Conservation (phyloP, 2,888 invertebrate genomes). For the Drosophila mayaguana region DNA sequence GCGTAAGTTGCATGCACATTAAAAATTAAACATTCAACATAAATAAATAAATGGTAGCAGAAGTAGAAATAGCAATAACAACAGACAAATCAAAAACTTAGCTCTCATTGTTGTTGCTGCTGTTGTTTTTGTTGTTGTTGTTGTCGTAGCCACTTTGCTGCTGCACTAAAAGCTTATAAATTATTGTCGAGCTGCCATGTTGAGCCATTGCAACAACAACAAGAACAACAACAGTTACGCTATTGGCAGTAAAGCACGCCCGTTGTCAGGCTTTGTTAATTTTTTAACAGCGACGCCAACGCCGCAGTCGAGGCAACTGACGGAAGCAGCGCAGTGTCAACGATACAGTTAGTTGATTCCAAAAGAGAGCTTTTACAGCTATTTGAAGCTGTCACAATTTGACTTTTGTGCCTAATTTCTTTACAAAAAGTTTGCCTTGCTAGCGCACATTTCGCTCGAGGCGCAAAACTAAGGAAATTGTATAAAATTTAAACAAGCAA, state of each 20-base stretch:
- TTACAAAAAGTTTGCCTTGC: constrained; percentile 7
- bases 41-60: constrained; percentile 72
- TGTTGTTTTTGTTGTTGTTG: constrained; percentile 26
- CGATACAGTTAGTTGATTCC: constrained; percentile 51
- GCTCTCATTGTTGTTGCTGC: constrained; percentile 5
- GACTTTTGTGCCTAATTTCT: constrained; percentile 36
- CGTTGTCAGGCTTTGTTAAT: constrained; percentile 67
- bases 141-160: constrained; percentile 52
- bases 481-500: constrained; percentile 8
- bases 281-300: constrained; percentile 59
- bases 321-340: constrained; percentile 20
- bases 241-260: constrained; percentile 36
- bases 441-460: not conserved
- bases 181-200: constrained; percentile 65
- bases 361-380: constrained; percentile 16
- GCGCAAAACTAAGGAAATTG: constrained; percentile 10
- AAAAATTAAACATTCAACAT: constrained; percentile 72
- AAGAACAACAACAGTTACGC: constrained; percentile 29
- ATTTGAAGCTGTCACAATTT: constrained; percentile 31
- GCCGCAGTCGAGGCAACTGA: not conserved
- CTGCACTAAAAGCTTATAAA: constrained; percentile 79
- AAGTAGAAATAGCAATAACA: constrained; percentile 52
- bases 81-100: constrained; percentile 67
- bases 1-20: constrained; percentile 74
- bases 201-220: constrained; percentile 50